Percentiles rank a stretch among this genome's conserved stretches.
These are phyloP conservation scores for Oncorhynchus nerka DNA, from an alignment of 2,113 vertebrate genomes.

Conservation along the genomic window DNA sequence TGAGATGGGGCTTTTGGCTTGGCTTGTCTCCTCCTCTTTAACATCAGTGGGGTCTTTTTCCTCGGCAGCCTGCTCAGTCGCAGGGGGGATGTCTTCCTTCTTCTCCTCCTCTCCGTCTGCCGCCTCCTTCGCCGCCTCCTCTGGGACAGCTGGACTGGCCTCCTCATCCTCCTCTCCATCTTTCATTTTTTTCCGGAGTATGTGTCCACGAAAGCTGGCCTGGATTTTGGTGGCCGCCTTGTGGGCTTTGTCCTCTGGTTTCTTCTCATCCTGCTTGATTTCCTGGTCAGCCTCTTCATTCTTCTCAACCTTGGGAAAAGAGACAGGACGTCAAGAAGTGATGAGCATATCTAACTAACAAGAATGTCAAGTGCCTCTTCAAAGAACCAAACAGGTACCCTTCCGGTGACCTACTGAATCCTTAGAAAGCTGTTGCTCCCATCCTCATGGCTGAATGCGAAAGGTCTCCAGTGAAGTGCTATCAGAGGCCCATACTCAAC, in stretches of 20 bases:
- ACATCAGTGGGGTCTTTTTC: slow-evolving; percentile 60
- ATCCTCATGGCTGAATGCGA: no score
- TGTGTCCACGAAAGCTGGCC: slow-evolving; percentile 99
- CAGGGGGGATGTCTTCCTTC: slow-evolving; percentile 36
- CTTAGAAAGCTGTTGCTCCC: no score
- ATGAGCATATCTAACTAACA: not conserved
- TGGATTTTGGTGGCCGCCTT: slow-evolving; percentile 99
- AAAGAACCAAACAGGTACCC: no score
- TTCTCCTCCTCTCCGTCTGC: slow-evolving; percentile 56
- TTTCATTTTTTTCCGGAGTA: slow-evolving; percentile 99
- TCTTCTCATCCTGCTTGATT: slow-evolving; percentile 96
- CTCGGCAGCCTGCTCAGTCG: slow-evolving; percentile 50
- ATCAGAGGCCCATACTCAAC: no score
- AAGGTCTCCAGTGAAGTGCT: no score
- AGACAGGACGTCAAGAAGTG: not conserved
- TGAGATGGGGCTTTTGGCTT: slow-evolving; percentile 76
- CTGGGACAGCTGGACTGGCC: slow-evolving; percentile 76
- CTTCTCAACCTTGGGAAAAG: slow-evolving; percentile 88
- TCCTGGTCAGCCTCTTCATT: slow-evolving; percentile 97
- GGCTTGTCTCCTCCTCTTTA: slow-evolving; percentile 63
- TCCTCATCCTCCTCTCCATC: slow-evolving; percentile 90
- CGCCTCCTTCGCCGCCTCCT: slow-evolving; percentile 62
- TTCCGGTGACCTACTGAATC: no score
- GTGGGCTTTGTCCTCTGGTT: slow-evolving; percentile 98
- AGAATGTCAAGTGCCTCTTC: no score